phyloP scores from a whole-genome alignment of 1,140 invertebrate species.

The Alviniconcha marisindica region DNA sequence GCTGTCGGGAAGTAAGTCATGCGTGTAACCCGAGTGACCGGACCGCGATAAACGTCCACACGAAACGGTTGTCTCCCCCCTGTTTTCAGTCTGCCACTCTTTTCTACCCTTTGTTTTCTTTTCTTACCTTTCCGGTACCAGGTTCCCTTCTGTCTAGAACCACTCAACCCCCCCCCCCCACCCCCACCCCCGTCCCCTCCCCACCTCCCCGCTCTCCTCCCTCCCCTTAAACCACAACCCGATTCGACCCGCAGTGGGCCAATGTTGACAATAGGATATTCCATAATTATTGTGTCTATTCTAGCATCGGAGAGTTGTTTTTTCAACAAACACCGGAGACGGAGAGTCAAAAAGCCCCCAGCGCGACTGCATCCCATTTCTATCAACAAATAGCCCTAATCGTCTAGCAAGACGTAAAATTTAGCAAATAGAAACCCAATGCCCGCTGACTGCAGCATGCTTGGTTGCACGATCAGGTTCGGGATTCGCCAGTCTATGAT shows the following conservation, averaged over 20 bases:
- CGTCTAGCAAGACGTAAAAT: neutral
- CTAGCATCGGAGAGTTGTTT: slow-evolving; percentile 7
- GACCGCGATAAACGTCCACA: no score
- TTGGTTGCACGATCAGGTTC: neutral
- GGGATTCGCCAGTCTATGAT: neutral
- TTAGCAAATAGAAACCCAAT: neutral
- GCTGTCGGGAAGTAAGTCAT: no score
- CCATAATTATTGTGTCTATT: slow-evolving; percentile 14
- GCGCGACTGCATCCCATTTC: neutral
- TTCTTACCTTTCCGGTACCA: neutral
- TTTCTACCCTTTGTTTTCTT: neutral
- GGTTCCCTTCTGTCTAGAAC: neutral
- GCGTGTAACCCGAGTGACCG: no score
- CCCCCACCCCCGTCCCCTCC: neutral
- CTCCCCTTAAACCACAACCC: neutral
- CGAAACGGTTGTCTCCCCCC: neutral
- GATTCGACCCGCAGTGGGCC: no score
- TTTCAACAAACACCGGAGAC: slow-evolving; percentile 14
- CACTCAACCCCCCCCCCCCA: neutral
- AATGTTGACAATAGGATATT: slow-evolving; percentile 10
- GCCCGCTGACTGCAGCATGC: neutral
- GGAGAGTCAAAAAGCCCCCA: neutral
- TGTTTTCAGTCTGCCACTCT: neutral
- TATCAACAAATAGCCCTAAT: neutral
- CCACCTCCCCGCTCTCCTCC: neutral